Conservation (phyloP, 2,888 invertebrate genomes). For the Heteromyza rotundicornis region DNA sequence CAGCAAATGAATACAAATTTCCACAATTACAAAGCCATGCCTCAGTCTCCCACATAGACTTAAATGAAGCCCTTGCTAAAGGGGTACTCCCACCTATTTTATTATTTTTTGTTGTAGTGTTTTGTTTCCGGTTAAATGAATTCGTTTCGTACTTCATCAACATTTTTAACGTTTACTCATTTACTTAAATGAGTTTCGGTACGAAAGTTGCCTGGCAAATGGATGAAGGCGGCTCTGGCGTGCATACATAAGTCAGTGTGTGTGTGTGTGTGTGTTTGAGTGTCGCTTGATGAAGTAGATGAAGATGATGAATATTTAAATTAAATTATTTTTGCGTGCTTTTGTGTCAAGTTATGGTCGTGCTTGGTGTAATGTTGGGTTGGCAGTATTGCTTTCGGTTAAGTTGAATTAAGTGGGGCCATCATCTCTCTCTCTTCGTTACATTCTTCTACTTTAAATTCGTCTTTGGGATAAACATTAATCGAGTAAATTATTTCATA, state of each 20-base stretch:
- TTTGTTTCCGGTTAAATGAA: constrained; percentile 7
- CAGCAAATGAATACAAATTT: constrained; percentile 7
- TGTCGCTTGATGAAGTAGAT: neutral
- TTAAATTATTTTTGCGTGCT: constrained; percentile 49
- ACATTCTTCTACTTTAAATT: too few relatives aligned
- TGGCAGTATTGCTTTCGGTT: too few relatives aligned
- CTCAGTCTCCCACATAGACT: neutral
- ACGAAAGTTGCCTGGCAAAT: constrained; percentile 27
- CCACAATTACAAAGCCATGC: neutral
- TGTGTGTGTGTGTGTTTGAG: neutral
- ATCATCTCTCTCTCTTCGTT: too few relatives aligned
- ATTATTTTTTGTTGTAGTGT: constrained; percentile 21
- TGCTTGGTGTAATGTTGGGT: too few relatives aligned
- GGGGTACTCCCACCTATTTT: neutral
- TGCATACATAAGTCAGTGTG: neutral
- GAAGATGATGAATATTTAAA: constrained; percentile 53
- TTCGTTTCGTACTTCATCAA: constrained; percentile 36
- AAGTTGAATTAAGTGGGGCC: too few relatives aligned
- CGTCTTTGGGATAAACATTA: neutral
- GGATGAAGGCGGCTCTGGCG: constrained; percentile 6
- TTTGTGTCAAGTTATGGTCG: neutral
- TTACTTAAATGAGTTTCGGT: constrained; percentile 17
- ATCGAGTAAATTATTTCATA: constrained; percentile 15
- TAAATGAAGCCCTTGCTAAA: neutral
- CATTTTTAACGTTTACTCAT: constrained; percentile 35